Conservation (phyloP, 2,797 vertebrate genomes). For the Acanthopagrus latus region DNA sequence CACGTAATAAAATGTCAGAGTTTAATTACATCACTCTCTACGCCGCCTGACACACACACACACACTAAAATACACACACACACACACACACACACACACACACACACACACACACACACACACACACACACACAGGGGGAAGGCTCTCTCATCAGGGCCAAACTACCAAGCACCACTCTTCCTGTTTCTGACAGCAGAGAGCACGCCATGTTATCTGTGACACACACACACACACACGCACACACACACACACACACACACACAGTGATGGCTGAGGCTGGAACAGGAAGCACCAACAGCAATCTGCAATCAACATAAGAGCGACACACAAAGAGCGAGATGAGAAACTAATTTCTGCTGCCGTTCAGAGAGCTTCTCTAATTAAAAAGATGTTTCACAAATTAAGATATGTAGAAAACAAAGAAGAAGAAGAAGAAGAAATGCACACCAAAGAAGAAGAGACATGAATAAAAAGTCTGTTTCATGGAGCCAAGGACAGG, state of each 20-base stretch:
- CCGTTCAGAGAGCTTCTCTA: not conserved
- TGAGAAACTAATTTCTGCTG: not conserved
- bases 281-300: conserved; percentile 59
- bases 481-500: not conserved
- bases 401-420: not conserved
- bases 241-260: conserved; percentile 50
- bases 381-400: not conserved
- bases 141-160: conserved; percentile 49
- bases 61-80: no score
- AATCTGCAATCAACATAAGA: conserved; percentile 49
- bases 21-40: conserved; percentile 18
- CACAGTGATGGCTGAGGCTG: not conserved
- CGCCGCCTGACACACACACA: no score
- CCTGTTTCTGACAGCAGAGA: conserved; percentile 82
- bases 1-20: conserved; percentile 16
- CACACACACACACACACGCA: conserved; percentile 60
- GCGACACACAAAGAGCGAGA: conserved; percentile 10
- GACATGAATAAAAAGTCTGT: not conserved
- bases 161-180: conserved; percentile 69
- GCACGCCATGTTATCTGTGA: conserved; percentile 66
- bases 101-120: conserved; percentile 5
- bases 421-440: not conserved
- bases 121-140: conserved; percentile 4
- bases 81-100: no score
- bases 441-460: not conserved